A percentile compares a stretch with the other conserved stretches of the same genome.
These are phyloP conservation scores for Apis florea DNA, from an alignment of 1,140 invertebrate species.

Conservation along the genomic window DNA sequence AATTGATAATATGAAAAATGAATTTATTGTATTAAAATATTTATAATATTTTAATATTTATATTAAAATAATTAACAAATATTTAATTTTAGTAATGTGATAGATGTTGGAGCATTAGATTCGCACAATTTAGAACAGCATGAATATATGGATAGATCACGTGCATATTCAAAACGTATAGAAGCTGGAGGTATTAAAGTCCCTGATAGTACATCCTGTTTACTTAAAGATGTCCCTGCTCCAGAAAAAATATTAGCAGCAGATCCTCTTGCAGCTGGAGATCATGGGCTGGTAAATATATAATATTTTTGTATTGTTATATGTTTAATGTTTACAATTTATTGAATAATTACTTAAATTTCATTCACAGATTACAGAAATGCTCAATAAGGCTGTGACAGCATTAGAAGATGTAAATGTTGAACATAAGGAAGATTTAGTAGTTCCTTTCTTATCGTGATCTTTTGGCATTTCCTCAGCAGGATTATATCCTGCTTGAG, in stretches of 20 bases:
- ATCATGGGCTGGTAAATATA: constrained; percentile 81
- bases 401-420: constrained; percentile 87
- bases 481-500: constrained; percentile 43
- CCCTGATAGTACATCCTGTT: constrained; percentile 74
- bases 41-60: too few species aligned
- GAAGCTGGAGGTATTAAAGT: constrained; percentile 79
- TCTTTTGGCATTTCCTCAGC: constrained; percentile 48
- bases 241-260: constrained; percentile 82
- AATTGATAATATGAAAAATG: background rate
- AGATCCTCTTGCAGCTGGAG: constrained; percentile 79
- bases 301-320: background rate
- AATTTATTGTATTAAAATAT: background rate
- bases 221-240: constrained; percentile 82
- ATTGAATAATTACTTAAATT: background rate
- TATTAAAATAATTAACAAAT: too few species aligned
- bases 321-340: constrained; percentile 8
- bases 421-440: constrained; percentile 90
- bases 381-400: constrained; percentile 84
- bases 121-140: constrained; percentile 89
- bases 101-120: constrained; percentile 90
- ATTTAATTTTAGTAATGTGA: constrained; percentile 86
- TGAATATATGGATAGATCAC: constrained; percentile 89
- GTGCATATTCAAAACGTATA: constrained; percentile 85
- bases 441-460: constrained; percentile 86
- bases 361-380: constrained; percentile 83